Base-by-base conservation (phyloP, 2,113 vertebrate genomes). In the Toxotes jaculatrix region DNA sequence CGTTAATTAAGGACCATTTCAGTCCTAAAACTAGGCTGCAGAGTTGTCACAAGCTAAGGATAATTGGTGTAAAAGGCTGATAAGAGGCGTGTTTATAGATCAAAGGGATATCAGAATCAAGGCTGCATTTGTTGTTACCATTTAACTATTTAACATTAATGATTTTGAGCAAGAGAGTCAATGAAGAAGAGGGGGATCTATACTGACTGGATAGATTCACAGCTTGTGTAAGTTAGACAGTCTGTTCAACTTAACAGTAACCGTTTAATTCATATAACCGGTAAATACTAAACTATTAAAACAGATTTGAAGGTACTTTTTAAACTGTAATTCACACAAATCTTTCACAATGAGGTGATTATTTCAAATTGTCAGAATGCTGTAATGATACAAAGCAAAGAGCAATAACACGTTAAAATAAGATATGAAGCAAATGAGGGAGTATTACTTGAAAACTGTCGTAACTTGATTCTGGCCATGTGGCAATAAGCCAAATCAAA, bases 61-160 rank as follows among this genome's bases (percentile, higher is more conserved):
- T 87, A 86, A 86, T 80, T 88, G 61, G 66, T 62, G 65, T 55
- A 65, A 82, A 74, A 66, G 51, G 55, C 80, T 59, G 75, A 84
- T 69, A 78, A 36, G 62, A 84, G 80, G 51, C 0, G 0, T 47
- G 64, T 47, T 59, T 64, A 82, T 77, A 69, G 71, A 36, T 77
- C 51, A 64, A 21, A 49, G 42, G 61, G 53, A 76, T 77, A 78
- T 79, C 55, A 40, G 75, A 63, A 83, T 90, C 66, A 88, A 83
- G 79, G 82, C 45, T 60, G 55, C 51, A 59, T 82, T 79, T 65
- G 14, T 73, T 76, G 60, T 59, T 63, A 36, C 13, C 66, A n/a
- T 68, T 83, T 82, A 79, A 80, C 79, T 67, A 56, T 81, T 89
- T 81, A 80, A 83, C 79, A 66, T 66, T 82, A 91, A 79, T 79